A percentile compares a stretch with the other conserved stretches of the same genome.
These are phyloP conservation scores for Philereme transversata DNA, from an alignment of 2,888 invertebrate genomes.

Conservation along the genomic window DNA sequence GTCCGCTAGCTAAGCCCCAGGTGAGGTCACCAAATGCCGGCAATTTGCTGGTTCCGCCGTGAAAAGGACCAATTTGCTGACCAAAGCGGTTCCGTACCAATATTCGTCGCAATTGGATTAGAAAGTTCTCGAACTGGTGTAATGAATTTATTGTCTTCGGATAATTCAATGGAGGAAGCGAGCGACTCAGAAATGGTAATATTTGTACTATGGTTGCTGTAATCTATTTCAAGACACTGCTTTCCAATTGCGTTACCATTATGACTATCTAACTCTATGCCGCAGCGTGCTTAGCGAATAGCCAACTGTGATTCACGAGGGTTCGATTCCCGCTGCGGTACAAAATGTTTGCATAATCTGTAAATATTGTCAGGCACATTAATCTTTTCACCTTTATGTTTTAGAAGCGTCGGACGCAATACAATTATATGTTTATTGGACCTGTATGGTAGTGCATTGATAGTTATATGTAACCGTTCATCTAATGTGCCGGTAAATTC, in stretches of 20 bases:
- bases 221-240: conserved; percentile 13
- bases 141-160: conserved; percentile 41
- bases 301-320: no score
- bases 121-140: conserved; percentile 37
- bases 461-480: no score
- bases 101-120: conserved; percentile 39
- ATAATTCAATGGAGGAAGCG: conserved; percentile 24
- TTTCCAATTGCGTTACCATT: background rate
- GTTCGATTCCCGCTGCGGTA: no score
- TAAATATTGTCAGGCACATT: no score
- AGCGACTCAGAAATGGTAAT: conserved; percentile 23
- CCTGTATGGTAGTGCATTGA: no score
- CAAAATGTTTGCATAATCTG: no score
- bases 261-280: no score
- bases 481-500: no score
- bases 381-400: no score
- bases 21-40: conserved; percentile 38
- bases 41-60: conserved; percentile 43
- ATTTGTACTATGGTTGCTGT: conserved; percentile 20
- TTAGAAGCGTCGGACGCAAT: no score
- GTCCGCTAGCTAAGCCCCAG: conserved; percentile 33
- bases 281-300: no score
- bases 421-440: no score
- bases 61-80: conserved; percentile 48
- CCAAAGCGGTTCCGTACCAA: conserved; percentile 33